Conservation (phyloP, 2,113 vertebrate species). For the Nerophis ophidion region DNA sequence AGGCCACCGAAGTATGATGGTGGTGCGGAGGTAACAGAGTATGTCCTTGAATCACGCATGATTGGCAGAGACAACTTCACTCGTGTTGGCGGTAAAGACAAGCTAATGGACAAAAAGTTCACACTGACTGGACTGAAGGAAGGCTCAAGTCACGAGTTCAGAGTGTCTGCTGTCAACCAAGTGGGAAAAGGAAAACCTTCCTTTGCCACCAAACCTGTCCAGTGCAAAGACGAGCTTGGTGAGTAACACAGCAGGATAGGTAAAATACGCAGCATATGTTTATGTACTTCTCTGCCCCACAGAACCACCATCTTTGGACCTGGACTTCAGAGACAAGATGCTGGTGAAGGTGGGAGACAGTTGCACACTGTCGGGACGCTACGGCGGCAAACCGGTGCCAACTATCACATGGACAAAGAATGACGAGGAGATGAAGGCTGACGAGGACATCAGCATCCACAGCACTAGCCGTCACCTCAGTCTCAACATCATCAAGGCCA, state of each 20-base stretch:
- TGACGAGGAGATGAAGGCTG: conserved; percentile 77
- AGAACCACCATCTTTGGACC: conserved; percentile 90
- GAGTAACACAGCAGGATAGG: conserved; percentile 42
- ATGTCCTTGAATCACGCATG: conserved; percentile 87
- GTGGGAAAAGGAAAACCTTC: conserved; percentile 92
- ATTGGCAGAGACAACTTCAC: conserved; percentile 87
- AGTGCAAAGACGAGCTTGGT: conserved; percentile 95
- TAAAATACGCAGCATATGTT: too few relatives aligned
- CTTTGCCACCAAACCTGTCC: conserved; percentile 94
- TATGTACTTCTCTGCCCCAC: background rate
- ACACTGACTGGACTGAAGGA: conserved; percentile 87
- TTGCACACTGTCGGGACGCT: conserved; percentile 83
- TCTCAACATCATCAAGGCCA: conserved; percentile 80
- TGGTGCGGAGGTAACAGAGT: conserved; percentile 87
- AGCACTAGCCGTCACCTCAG: conserved; percentile 78
- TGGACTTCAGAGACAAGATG: conserved; percentile 89
- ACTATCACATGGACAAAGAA: conserved; percentile 87
- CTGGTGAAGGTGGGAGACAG: conserved; percentile 87
- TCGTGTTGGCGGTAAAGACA: conserved; percentile 80
- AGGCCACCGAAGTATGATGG: conserved; percentile 96
- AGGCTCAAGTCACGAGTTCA: conserved; percentile 89
- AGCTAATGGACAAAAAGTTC: conserved; percentile 86
- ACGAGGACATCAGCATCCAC: conserved; percentile 77
- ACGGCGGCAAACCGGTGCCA: conserved; percentile 85
- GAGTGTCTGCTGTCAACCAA: conserved; percentile 89